phyloP scores from a whole-genome alignment of 64 coral and sea anemone species.

The Stichodactyla helianthus region DNA sequence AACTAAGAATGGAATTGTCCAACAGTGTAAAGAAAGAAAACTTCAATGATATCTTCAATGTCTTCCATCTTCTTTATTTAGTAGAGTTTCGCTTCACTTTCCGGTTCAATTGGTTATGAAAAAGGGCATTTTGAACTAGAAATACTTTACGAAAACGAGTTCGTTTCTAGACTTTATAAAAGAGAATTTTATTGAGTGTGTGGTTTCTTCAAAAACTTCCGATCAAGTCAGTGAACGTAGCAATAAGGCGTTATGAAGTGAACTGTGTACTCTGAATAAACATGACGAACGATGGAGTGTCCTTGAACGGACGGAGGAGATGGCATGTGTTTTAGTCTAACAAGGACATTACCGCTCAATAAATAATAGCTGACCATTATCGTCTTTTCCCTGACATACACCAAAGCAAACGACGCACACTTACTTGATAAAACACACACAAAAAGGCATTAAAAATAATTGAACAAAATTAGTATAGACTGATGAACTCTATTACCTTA shows the following conservation, averaged over 20 bases:
- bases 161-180: neutral
- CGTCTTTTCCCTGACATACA: slow-evolving; percentile 5
- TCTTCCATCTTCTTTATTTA: too few relatives aligned
- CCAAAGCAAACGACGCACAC: neutral
- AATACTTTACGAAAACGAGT: too few relatives aligned
- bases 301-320: neutral
- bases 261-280: neutral
- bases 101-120: too few relatives aligned
- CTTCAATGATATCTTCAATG: neutral
- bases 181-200: too few relatives aligned
- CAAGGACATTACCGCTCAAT: neutral
- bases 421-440: neutral
- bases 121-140: too few relatives aligned
- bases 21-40: neutral
- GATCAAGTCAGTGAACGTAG: neutral
- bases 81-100: too few relatives aligned
- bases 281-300: neutral
- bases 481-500: neutral
- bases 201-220: neutral
- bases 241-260: neutral
- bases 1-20: neutral
- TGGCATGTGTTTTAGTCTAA: neutral
- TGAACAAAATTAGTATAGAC: neutral
- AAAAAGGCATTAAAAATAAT: slow-evolving; percentile 3
- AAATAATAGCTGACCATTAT: neutral